Conservation (phyloP, 2,888 invertebrate species). For the Penaeus monodon region DNA sequence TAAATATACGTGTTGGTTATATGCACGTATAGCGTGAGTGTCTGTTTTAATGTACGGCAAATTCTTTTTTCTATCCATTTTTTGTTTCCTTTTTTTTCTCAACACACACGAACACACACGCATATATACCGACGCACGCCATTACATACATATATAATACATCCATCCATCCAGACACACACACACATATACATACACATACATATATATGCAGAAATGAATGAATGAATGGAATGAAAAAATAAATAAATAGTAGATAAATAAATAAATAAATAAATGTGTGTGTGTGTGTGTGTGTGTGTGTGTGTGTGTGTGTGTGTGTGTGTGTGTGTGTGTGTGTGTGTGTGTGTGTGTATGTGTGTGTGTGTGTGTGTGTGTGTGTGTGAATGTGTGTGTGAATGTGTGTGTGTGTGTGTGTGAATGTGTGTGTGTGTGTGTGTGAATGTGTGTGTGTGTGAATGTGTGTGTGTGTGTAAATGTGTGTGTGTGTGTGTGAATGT, state of each 20-base stretch:
- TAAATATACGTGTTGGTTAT: background rate
- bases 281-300: constrained; percentile 32
- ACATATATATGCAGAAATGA: too few relatives aligned
- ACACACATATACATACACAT: too few relatives aligned
- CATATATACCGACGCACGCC: too few relatives aligned
- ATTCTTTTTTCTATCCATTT: background rate
- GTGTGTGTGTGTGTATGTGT: constrained; percentile 6
- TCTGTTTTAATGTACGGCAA: background rate
- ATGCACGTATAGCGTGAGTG: constrained; percentile 8
- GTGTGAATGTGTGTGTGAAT: constrained; percentile 13
- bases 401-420: constrained; percentile 15
- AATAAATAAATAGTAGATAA: too few relatives aligned
- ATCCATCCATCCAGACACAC: too few relatives aligned
- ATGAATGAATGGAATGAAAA: too few relatives aligned
- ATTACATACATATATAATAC: too few relatives aligned
- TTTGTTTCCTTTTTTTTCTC: too few relatives aligned
- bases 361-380: constrained; percentile 26
- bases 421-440: constrained; percentile 7
- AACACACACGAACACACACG: too few relatives aligned
- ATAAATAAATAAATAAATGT: background rate
- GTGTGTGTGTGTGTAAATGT: too few relatives aligned
- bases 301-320: constrained; percentile 9
- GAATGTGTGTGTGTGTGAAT: background rate
- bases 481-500: too few relatives aligned
- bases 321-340: constrained; percentile 3